These are phyloP conservation scores for Xenopus laevis DNA, from an alignment of 2,113 vertebrate species.

Conservation along the genomic window DNA sequence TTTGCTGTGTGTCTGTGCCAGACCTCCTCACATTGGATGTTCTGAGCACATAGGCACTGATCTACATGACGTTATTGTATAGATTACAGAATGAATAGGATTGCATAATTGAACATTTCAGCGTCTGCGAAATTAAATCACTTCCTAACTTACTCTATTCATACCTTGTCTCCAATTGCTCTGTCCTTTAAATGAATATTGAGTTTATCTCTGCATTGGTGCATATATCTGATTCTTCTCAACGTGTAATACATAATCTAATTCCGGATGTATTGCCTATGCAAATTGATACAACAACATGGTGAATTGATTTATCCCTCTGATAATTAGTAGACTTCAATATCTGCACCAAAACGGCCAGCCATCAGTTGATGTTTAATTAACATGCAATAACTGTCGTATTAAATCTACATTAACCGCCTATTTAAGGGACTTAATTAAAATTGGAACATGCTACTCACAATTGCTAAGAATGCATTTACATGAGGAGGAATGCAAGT, in stretches of 20 bases:
- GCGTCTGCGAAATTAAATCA: conserved; percentile 12
- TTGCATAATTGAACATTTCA: conserved; percentile 19
- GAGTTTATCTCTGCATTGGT: conserved; percentile 32
- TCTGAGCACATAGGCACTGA: not conserved
- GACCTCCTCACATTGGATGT: not conserved
- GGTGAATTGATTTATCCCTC: conserved; percentile 74
- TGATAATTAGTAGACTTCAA: conserved; percentile 76
- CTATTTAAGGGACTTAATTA: conserved; percentile 71
- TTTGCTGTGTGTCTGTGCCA: no score
- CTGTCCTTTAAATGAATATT: conserved; percentile 10
- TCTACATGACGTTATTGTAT: not conserved
- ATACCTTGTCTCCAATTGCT: conserved; percentile 20
- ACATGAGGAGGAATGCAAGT: not conserved
- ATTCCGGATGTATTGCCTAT: conserved; percentile 64
- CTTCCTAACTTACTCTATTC: conserved; percentile 13
- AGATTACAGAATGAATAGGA: conserved; percentile 10
- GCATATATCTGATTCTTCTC: conserved; percentile 28
- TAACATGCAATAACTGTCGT: conserved; percentile 78
- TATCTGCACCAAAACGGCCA: conserved; percentile 69
- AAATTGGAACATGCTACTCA: conserved; percentile 47
- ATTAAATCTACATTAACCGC: conserved; percentile 74
- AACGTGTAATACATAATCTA: conserved; percentile 49
- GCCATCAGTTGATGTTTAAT: conserved; percentile 75
- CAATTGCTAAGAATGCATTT: conserved; percentile 24
- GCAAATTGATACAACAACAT: conserved; percentile 62